Conservation (phyloP, 2,888 invertebrate genomes). For the Drymonia ruficornis region DNA sequence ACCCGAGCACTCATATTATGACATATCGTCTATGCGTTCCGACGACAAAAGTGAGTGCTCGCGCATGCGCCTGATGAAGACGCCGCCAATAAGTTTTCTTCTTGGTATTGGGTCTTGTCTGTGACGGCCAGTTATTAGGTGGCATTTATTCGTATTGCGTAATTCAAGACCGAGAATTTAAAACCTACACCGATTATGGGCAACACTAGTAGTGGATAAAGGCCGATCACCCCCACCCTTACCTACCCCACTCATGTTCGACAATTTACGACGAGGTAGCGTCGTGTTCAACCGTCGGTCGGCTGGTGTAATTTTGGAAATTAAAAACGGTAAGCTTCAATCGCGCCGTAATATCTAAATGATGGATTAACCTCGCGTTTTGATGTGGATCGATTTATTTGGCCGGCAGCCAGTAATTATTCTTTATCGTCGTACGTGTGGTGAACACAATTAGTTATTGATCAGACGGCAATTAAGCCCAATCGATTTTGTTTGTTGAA, state of each 20-base stretch:
- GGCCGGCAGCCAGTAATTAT: conserved; percentile 84
- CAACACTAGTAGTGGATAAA: conserved; percentile 49
- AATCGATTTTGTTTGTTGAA: conserved; percentile 84
- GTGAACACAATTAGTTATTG: conserved; percentile 84
- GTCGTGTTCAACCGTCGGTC: conserved; percentile 73
- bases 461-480: conserved; percentile 81
- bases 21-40: too few species aligned
- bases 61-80: too few species aligned
- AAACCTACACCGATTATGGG: too few species aligned
- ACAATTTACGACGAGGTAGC: conserved; percentile 80
- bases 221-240: conserved; percentile 48
- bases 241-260: conserved; percentile 65
- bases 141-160: too few species aligned
- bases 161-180: too few species aligned
- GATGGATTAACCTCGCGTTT: conserved; percentile 83
- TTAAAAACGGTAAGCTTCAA: conserved; percentile 83
- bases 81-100: too few species aligned
- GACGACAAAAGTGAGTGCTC: too few species aligned
- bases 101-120: too few species aligned
- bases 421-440: conserved; percentile 81
- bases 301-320: conserved; percentile 80
- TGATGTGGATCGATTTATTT: conserved; percentile 84
- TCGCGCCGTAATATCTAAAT: conserved; percentile 82
- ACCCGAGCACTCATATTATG: too few species aligned
- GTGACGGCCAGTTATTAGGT: too few species aligned